Evolutionary conservation across 2,888 invertebrate species (phyloP).

Genomic region (Ecliptopera silaceata): DNA sequence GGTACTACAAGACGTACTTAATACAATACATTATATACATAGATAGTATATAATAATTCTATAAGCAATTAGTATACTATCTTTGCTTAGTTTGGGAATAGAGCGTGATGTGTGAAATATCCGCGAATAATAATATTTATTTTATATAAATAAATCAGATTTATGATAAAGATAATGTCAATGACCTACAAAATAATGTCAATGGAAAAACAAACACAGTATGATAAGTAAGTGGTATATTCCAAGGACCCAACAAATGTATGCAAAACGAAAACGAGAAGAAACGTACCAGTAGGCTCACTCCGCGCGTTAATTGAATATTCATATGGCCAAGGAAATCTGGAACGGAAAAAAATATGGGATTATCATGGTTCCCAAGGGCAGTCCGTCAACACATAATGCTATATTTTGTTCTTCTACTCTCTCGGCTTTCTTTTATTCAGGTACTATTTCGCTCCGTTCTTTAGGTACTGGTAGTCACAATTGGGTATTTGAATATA

Average conservation of each 20-base stretch:
- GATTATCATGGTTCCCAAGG: slow-evolving; percentile 42
- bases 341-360: slow-evolving; percentile 34
- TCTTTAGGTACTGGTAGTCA: slow-evolving; percentile 15
- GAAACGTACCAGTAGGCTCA: slow-evolving; percentile 5
- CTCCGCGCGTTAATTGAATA: slow-evolving; percentile 30
- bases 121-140: too few relatives aligned
- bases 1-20: too few relatives aligned
- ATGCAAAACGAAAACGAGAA: slow-evolving; percentile 13
- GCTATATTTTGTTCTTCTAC: slow-evolving; percentile 36
- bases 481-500: not conserved
- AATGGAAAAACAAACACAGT: not conserved
- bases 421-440: slow-evolving; percentile 41
- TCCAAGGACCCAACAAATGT: not conserved
- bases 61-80: too few relatives aligned
- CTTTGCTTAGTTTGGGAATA: too few relatives aligned
- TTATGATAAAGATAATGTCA: too few relatives aligned
- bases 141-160: too few relatives aligned
- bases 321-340: slow-evolving; percentile 32
- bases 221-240: not conserved
- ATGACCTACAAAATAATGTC: not conserved
- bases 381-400: slow-evolving; percentile 44
- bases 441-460: slow-evolving; percentile 33
- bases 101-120: too few relatives aligned
- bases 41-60: too few relatives aligned
- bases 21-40: too few relatives aligned